A percentile compares a stretch with the other conserved stretches of the same genome.
Conservation (phyloP, 2,113 vertebrate genomes). For the Corydoras maculifer region DNA sequence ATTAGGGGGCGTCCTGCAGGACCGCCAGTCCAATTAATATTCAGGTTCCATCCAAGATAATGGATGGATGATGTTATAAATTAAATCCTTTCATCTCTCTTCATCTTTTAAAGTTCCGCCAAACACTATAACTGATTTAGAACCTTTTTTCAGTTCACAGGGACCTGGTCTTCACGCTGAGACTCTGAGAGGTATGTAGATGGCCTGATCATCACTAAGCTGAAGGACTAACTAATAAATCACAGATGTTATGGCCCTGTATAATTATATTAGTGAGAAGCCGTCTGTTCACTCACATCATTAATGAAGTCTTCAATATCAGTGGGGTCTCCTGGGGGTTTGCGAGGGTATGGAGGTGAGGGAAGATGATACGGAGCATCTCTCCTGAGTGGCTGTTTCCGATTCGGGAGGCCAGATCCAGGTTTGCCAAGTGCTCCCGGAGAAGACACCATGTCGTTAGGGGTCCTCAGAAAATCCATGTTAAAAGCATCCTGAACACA, state of each 20-base stretch:
- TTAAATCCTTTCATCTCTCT: no score
- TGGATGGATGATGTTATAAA: background rate
- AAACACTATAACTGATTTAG: no score
- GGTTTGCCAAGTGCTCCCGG: conserved; percentile 44
- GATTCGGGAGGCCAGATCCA: conserved; percentile 48
- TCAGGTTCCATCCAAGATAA: no score
- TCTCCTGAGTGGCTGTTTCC: conserved; percentile 69
- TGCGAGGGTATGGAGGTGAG: conserved; percentile 60
- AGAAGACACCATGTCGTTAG: conserved; percentile 52
- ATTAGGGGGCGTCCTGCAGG: no score
- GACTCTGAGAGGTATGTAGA: no score
- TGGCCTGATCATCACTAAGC: no score
- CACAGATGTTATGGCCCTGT: no score
- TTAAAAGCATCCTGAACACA: conserved; percentile 80
- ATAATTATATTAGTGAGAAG: background rate
- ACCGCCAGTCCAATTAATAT: no score
- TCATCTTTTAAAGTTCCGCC: no score
- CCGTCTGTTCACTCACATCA: conserved; percentile 60
- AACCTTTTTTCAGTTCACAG: no score
- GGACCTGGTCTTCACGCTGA: no score
- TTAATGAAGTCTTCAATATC: conserved; percentile 89
- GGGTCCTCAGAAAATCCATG: conserved; percentile 83
- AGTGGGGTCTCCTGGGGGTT: conserved; percentile 65
- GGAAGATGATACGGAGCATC: conserved; percentile 71
- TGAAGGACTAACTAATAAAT: no score